phyloP scores from a whole-genome alignment of 2,888 invertebrate species.

The Lochmaea capreae region DNA sequence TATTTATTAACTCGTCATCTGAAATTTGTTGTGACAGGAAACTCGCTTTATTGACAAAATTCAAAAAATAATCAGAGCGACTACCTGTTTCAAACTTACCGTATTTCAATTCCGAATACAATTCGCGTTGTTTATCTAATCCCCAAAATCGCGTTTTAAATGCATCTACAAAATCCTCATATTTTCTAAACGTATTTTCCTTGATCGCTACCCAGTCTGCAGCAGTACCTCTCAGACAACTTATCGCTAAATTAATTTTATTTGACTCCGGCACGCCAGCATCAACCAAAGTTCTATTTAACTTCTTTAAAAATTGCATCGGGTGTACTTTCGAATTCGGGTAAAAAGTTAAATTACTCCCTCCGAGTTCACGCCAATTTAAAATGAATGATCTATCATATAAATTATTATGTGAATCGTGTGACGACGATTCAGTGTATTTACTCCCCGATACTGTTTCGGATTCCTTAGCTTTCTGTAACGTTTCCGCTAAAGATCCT shows the following conservation, averaged over 20 bases:
- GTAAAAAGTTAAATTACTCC: constrained; percentile 18
- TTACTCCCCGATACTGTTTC: too few species aligned
- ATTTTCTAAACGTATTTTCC: constrained; percentile 17
- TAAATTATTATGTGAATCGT: not conserved
- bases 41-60: constrained; percentile 29
- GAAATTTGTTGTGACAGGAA: constrained; percentile 30
- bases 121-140: constrained; percentile 26
- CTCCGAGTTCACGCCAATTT: constrained; percentile 32
- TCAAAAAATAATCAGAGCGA: constrained; percentile 36
- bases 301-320: constrained; percentile 31
- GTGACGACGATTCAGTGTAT: not conserved
- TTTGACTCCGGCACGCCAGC: constrained; percentile 29
- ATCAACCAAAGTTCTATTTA: constrained; percentile 24
- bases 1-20: constrained; percentile 20
- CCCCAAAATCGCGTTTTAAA: constrained; percentile 30
- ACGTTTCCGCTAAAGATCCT: too few species aligned
- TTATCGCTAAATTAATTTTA: constrained; percentile 26
- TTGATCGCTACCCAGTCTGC: constrained; percentile 31
- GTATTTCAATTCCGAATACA: constrained; percentile 24
- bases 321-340: constrained; percentile 21
- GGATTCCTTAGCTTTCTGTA: too few species aligned
- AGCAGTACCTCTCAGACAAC: constrained; percentile 25
- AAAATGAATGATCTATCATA: constrained; percentile 14
- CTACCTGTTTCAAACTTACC: constrained; percentile 27
- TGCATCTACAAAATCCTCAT: constrained; percentile 17